Percentiles rank a stretch among this genome's conserved stretches.
Conservation (phyloP, 2,888 invertebrate genomes). For the Philopedon plagiatum region DNA sequence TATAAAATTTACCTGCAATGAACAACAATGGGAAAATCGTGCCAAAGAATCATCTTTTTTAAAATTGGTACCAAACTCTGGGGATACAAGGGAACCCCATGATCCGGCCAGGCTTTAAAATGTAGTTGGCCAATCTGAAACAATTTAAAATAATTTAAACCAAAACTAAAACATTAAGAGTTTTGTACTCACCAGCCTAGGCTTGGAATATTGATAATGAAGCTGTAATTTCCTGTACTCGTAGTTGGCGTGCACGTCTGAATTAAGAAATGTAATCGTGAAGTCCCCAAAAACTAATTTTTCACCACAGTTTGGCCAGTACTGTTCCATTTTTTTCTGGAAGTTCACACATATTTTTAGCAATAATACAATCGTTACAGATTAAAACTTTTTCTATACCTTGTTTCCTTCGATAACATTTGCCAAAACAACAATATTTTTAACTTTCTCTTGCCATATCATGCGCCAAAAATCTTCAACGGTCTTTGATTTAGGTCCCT, state of each 20-base stretch:
- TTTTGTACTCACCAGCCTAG: conserved; percentile 17
- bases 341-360: background rate
- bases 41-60: conserved; percentile 64
- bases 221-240: conserved; percentile 64
- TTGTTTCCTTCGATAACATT: conserved; percentile 69
- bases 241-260: conserved; percentile 65
- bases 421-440: conserved; percentile 70
- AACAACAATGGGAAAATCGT: conserved; percentile 68
- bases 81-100: conserved; percentile 68
- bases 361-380: background rate
- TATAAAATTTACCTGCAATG: conserved; percentile 69
- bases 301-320: conserved; percentile 60
- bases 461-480: conserved; percentile 66
- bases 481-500: conserved; percentile 64
- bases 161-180: too few species aligned
- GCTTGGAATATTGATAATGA: conserved; percentile 47
- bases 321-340: conserved; percentile 6
- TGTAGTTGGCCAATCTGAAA: conserved; percentile 69
- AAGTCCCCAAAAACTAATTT: conserved; percentile 64
- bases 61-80: conserved; percentile 65
- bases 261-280: conserved; percentile 61
- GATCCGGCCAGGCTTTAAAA: conserved; percentile 72
- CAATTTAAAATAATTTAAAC: background rate
- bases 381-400: conserved; percentile 58
- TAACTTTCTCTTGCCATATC: conserved; percentile 70